Base-by-base conservation (phyloP, 2,888 invertebrate species). In the Drosophila anomelani region DNA sequence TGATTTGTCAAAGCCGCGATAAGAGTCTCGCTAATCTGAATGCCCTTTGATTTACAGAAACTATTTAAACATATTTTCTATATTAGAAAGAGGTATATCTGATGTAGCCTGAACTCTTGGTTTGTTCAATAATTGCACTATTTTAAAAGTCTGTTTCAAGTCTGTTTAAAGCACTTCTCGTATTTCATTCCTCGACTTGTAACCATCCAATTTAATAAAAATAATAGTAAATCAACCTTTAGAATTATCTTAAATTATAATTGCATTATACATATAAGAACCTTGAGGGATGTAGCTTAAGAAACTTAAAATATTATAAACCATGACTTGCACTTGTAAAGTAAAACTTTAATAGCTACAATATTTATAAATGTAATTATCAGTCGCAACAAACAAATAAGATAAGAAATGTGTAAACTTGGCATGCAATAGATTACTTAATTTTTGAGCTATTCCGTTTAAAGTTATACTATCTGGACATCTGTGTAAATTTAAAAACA, bases 391-490 rank as follows among this genome's bases (percentile, higher is more conserved):
- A 32, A 34, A 20, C 8, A 34, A 49, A 34, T 20, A 51, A 8
- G 20, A 8, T 1, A 8, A 4, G 49, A 13, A 32, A 32, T 17
- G 13, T 49, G 32, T 20, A 20, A 32, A 13, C 20, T 34, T 51
- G 4, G 17, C 51, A 20, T 46, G 44, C 23, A 46, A 46, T 46
- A 23, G 12, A 47, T 38, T 29, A 29, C 12, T 15, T 29, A 26
- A 7, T 29, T 54, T 39, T 49, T 17, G 9, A 58, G 26, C 8
- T 17, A 29, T 54, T 29, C 12, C 15, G 9, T n/a, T 58, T 39
- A 12, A 12, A 55, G 39, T 38, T 41, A 9, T 10, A 41, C 23
- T 41, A 41, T 41, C 58, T 56, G 13, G 20, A 4, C 60, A 41
- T 41, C 56, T 56, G 57, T 41, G n/a, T 56, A 32, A n/a, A 41